Evolutionary conservation across 2,888 invertebrate species (phyloP).

Genomic region (Nemoura dubitans): DNA sequence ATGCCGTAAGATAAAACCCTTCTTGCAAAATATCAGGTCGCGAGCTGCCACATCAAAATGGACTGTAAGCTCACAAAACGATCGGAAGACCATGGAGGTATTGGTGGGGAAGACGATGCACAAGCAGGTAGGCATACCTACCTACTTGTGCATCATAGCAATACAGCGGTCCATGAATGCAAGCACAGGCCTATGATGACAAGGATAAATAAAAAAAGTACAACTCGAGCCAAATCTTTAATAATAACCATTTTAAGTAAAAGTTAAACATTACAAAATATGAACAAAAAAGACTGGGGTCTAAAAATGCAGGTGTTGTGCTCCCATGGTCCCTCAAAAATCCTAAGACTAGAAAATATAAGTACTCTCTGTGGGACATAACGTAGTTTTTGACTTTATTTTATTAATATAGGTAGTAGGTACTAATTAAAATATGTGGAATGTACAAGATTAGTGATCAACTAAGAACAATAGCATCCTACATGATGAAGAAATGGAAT

Average conservation of each 20-base stretch:
- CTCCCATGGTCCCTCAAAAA: constrained; percentile 2
- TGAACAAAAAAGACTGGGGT: constrained; percentile 1
- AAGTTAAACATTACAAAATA: not conserved
- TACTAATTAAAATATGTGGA: not conserved
- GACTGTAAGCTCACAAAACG: no score
- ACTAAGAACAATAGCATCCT: not conserved
- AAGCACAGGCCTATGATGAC: no score
- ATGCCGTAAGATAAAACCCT: no score
- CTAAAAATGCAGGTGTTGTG: not conserved
- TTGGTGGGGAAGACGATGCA: no score
- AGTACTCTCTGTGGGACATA: not conserved
- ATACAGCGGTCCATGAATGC: no score
- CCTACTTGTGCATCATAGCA: no score
- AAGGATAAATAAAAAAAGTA: not conserved
- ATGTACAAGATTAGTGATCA: not conserved
- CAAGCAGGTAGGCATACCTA: no score
- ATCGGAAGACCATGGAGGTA: no score
- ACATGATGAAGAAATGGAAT: not conserved
- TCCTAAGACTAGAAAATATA: not conserved
- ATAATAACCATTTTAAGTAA: not conserved
- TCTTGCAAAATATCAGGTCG: no score
- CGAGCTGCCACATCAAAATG: no score
- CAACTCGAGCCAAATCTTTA: constrained; percentile 7
- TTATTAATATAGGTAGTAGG: not conserved
- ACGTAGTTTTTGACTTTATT: not conserved